Evolutionary conservation across 2,888 invertebrate species (phyloP), one percentile per base, ranked within the genome.

Genomic region (Leuctra nigra): DNA sequence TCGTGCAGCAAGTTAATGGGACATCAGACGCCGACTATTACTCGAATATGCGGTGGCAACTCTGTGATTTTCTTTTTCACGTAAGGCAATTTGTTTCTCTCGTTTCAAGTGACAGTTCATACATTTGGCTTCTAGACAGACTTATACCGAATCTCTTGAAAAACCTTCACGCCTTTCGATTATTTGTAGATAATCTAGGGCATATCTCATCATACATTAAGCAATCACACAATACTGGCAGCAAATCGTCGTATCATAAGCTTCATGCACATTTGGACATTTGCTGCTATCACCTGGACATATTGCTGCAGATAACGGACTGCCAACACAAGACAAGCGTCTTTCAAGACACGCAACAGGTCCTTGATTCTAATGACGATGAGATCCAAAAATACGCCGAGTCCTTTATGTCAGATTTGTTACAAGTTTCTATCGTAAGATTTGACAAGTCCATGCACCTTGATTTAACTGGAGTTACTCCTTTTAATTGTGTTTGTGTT

Each of bases 211-310:
- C 16, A 35, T 20, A 25, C 4, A 18, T 18, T 35, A 18, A 50
- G 16, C 29, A 35, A 13, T 20, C 29, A 22, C 22, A 33, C 13
- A 33, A 18, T 11, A 20, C 14, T 16, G 41, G 41, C 41, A 16
- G 18, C 18, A 6, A n/a, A n/a, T 16, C 41, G 4, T 33, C 35
- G 35, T 33, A 50, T 35, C 50, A 50, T 18, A 50, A 50, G 20
- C 33, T 33, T 14, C 50, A 50, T 22, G 18, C 36, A 11, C 13
- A 33, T 9, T 22, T 50, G 9, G 50, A 50, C 11, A 35, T 50
- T 35, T 50, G 33, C 22, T 50, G 50, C 33, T 50, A 50, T 35
- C 50, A 50, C 14, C 7, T 50, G 4, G 4, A 33, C 13, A 33
- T 50, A 4, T 50, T 50, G 35, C 33, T 50, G 4, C 13, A 18